Conservation (phyloP, 2,888 invertebrate species). For the Eugnorisma glareosa region DNA sequence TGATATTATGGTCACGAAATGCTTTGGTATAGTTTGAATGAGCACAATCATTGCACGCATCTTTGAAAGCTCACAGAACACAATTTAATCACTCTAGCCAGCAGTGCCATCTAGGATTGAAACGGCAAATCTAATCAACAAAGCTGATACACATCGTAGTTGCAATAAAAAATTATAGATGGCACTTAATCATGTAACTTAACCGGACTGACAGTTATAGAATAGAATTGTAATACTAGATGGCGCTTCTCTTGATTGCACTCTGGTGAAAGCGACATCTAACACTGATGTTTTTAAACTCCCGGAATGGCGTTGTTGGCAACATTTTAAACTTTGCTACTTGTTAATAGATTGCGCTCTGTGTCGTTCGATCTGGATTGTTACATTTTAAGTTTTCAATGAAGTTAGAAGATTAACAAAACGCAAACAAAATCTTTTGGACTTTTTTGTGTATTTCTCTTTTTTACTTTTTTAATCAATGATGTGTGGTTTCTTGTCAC, state of each 20-base stretch:
- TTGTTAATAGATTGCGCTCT: constrained; percentile 49
- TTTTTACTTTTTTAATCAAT: constrained; percentile 19
- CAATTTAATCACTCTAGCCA: too few relatives aligned
- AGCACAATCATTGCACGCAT: neutral
- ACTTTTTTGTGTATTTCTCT: neutral
- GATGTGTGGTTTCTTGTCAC: constrained; percentile 54
- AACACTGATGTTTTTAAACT: fast-evolving
- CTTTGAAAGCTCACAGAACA: neutral
- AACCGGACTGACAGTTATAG: fast-evolving
- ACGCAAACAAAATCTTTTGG: neutral
- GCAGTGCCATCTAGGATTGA: constrained; percentile 23
- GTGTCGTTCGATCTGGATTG: neutral
- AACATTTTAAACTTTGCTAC: neutral
- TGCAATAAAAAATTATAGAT: neutral
- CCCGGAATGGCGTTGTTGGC: neutral
- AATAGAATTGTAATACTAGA: constrained; percentile 1
- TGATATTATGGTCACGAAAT: constrained; percentile 34
- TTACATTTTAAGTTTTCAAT: neutral
- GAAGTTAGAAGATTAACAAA: neutral
- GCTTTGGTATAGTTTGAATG: constrained; percentile 22
- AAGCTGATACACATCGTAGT: neutral
- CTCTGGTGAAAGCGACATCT: neutral
- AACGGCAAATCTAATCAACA: neutral
- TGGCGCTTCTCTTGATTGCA: neutral
- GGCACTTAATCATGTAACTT: neutral